These are phyloP conservation scores for Oegoconia quadripuncta DNA, from an alignment of 2,888 invertebrate genomes.

Conservation along the genomic window DNA sequence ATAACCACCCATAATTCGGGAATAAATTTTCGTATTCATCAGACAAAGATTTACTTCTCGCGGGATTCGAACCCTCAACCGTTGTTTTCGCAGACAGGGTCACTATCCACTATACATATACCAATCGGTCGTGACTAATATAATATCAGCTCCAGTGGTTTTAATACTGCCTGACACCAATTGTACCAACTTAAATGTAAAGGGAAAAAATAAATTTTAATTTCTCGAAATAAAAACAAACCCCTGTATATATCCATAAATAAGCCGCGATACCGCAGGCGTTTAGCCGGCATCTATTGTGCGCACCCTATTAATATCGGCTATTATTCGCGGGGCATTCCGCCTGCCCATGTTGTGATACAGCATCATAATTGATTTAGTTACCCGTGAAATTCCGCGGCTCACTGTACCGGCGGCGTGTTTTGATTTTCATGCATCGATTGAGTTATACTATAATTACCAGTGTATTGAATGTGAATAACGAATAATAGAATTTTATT, in stretches of 20 bases:
- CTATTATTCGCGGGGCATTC: constrained; percentile 29
- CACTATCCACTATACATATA: too few relatives aligned
- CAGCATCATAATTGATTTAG: constrained; percentile 67
- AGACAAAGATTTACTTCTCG: too few relatives aligned
- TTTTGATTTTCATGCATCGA: constrained; percentile 43
- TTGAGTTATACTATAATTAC: neutral
- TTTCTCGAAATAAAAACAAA: constrained; percentile 12
- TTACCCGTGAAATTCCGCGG: constrained; percentile 65
- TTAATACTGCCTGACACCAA: too few relatives aligned
- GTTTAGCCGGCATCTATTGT: constrained; percentile 73
- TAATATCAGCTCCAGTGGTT: too few relatives aligned
- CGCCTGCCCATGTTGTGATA: constrained; percentile 41
- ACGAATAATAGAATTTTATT: neutral
- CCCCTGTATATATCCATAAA: constrained; percentile 43
- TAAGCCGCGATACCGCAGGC: constrained; percentile 69
- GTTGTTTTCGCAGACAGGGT: too few relatives aligned
- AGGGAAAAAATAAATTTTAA: neutral
- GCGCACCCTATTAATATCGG: constrained; percentile 37
- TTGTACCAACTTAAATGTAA: too few relatives aligned
- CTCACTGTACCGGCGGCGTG: constrained; percentile 32
- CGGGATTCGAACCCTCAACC: too few relatives aligned
- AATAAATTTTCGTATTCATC: too few relatives aligned
- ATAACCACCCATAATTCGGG: too few relatives aligned
- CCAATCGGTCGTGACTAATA: too few relatives aligned
- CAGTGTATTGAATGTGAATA: neutral